These are phyloP conservation scores for Bubo bubo DNA, from an alignment of 2,113 vertebrate species.

Conservation along the genomic window DNA sequence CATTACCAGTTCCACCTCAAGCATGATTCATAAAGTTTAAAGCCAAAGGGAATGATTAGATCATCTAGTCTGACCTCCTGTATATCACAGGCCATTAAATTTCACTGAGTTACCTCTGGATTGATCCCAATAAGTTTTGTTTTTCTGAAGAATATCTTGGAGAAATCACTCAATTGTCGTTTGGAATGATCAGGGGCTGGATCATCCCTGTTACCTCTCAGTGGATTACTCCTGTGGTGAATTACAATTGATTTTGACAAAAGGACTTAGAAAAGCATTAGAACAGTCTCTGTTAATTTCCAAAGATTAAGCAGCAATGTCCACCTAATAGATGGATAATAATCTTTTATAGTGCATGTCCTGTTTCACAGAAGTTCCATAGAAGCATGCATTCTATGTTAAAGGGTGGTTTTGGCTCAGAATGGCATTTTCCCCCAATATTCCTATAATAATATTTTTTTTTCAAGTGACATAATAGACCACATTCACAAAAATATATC, in stretches of 20 bases:
- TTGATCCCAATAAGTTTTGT: slow-evolving; percentile 30
- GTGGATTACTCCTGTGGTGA: not conserved
- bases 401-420: not conserved
- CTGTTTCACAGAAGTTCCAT: not conserved
- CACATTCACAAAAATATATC: not conserved
- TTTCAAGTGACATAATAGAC: not conserved
- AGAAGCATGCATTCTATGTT: rapidly evolving
- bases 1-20: slow-evolving; percentile 60
- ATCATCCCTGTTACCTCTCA: not conserved
- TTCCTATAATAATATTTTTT: not conserved
- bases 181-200: not conserved
- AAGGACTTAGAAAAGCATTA: not conserved
- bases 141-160: not conserved
- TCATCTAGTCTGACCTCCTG: slow-evolving; percentile 52
- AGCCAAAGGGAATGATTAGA: slow-evolving; percentile 45
- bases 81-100: slow-evolving; percentile 10
- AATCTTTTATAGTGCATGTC: not conserved
- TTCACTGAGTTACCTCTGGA: slow-evolving; percentile 52
- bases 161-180: not conserved
- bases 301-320: not conserved
- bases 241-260: not conserved
- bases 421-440: rapidly evolving
- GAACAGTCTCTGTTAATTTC: not conserved
- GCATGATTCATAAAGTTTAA: slow-evolving; percentile 60
- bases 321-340: not conserved